Evolutionary conservation across 1,140 invertebrate species (phyloP).

Genomic region (Ceratosolen fusciceps): DNA sequence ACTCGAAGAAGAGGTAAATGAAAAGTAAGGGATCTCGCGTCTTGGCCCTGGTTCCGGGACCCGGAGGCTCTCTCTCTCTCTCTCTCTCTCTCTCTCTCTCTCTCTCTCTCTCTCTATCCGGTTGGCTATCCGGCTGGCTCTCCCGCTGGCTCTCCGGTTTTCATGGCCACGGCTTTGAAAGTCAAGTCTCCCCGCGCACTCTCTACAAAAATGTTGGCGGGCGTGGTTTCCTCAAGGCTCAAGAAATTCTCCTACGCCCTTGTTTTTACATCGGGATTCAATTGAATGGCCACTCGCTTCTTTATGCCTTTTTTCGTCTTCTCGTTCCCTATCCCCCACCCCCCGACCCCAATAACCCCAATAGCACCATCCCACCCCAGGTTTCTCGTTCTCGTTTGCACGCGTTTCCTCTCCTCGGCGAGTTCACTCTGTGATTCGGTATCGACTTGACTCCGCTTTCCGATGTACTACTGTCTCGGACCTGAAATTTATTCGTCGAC

Average conservation of each 20-base stretch:
- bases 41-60: slow-evolving; percentile 40
- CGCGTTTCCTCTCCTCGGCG: too few relatives aligned
- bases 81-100: neutral
- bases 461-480: neutral
- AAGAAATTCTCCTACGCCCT: slow-evolving; percentile 50
- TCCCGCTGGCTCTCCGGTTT: slow-evolving; percentile 14
- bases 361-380: too few relatives aligned
- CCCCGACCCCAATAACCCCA: too few relatives aligned
- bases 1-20: neutral
- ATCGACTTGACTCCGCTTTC: neutral
- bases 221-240: slow-evolving; percentile 30
- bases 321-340: neutral
- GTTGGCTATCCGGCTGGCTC: slow-evolving; percentile 5
- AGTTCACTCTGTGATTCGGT: neutral
- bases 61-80: slow-evolving; percentile 7
- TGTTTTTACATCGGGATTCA: slow-evolving; percentile 39
- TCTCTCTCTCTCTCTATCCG: neutral
- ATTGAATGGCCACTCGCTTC: slow-evolving; percentile 11
- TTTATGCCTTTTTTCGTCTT: neutral
- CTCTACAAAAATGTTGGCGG: slow-evolving; percentile 30
- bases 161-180: slow-evolving; percentile 48
- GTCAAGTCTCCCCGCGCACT: slow-evolving; percentile 16
- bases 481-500: neutral
- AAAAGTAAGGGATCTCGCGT: slow-evolving; percentile 16
- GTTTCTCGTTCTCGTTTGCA: too few relatives aligned